Base-by-base conservation (phyloP, 2,888 invertebrate genomes). In the Zelleria hepariella region DNA sequence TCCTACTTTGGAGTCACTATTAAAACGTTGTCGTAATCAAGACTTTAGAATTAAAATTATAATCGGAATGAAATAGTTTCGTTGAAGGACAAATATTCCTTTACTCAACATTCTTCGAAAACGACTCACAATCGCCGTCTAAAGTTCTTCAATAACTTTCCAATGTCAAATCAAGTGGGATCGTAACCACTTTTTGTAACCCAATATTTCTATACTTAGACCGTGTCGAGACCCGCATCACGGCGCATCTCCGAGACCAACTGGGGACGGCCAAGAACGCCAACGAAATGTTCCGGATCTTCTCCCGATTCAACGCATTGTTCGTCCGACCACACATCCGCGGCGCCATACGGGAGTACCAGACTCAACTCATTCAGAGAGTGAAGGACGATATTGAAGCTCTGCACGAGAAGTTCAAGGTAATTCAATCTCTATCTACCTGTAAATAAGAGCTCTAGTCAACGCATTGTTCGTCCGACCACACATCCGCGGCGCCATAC, bases 271-370 rank as follows among this genome's bases (percentile, higher is more conserved):
- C 99, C 0, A 98, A 98, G 86, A 99, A 99, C 87, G 99, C 99
- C 21, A 99, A 99, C 78, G 99, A 99, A 82, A 99, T 99, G 99
- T 99, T 99, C 89, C 92, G 98, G 60, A 99, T 99, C 71, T 96
- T 96, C 88, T 98, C 98, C 0, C 94, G 99, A 20, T 99, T 99
- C 90, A 99, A 99, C 85, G 99, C 99, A 0, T 90, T 99, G 58
- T 99, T 99, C 86, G 98, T 99, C 8, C 93, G 99, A 7, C 99
- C 98, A 2, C 99, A 99, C 83, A 99, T 99, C 76, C 93, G 98
- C 59, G 99, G 99, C 54, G 99, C 99, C 24, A 99, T 99, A 67
- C 91, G 99, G 53, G 99, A 99, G 85, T 99, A 99, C 83, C 99
- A 99, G 86, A 98, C 99, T 0, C 98, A 99, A 80, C 91, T 99